These are phyloP conservation scores for Tetramorium alpestre DNA, from an alignment of 1,140 invertebrate genomes.

Conservation along the genomic window DNA sequence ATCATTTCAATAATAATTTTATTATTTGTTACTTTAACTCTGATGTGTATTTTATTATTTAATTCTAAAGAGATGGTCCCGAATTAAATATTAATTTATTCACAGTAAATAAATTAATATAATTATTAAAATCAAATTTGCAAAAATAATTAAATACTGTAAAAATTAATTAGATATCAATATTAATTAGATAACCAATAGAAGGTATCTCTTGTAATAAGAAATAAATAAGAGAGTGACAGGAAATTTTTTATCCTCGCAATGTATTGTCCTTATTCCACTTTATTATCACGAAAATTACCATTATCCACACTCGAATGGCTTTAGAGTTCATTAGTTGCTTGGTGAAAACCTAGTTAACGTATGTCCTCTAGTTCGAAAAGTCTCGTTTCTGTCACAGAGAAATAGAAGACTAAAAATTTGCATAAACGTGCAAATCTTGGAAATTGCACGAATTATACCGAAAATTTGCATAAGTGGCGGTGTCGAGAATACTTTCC, in stretches of 20 bases:
- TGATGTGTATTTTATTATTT: background rate
- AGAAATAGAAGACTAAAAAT: background rate
- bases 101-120: background rate
- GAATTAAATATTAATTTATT: background rate
- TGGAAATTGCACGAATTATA: background rate
- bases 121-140: background rate
- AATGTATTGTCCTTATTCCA: background rate
- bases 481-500: background rate
- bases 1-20: background rate
- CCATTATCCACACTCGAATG: slow-evolving; percentile 1
- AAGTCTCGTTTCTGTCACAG: background rate
- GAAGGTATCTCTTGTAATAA: background rate
- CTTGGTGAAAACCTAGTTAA: slow-evolving; percentile 19
- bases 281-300: slow-evolving; percentile 27
- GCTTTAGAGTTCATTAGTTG: slow-evolving; percentile 32
- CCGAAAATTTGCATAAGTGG: slow-evolving; percentile 25
- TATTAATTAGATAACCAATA: background rate
- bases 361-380: background rate
- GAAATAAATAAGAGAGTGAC: background rate
- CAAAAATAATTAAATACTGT: background rate
- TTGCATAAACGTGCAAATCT: slow-evolving; percentile 27
- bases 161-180: background rate
- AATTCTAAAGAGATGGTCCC: background rate
- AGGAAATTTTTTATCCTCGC: background rate
- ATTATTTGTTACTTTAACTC: background rate